These are phyloP conservation scores for Columba livia DNA, from an alignment of 2,113 vertebrate species.

Conservation along the genomic window DNA sequence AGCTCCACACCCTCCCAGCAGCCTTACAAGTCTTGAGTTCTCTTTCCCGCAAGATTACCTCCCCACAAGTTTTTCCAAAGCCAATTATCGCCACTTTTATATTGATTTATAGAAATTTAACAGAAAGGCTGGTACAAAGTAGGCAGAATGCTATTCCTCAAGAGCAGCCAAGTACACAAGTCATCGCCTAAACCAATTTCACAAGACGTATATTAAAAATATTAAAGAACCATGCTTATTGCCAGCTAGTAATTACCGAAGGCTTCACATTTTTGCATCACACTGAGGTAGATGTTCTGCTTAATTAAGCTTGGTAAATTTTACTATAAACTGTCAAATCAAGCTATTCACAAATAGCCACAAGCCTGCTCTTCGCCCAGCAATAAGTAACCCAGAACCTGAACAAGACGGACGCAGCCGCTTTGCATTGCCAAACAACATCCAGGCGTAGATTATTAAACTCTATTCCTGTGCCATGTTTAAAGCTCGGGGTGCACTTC, in stretches of 20 bases:
- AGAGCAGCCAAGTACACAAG: neutral
- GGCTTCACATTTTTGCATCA: neutral
- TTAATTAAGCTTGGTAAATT: neutral
- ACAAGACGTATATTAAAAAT: neutral
- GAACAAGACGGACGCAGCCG: fast-evolving
- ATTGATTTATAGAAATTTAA: neutral
- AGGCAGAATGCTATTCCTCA: neutral
- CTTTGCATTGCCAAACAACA: neutral
- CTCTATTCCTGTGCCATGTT: neutral
- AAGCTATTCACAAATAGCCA: neutral
- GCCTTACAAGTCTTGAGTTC: neutral
- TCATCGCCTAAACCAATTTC: too few relatives aligned
- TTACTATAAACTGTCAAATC: neutral
- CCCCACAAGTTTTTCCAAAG: neutral
- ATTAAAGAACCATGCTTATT: fast-evolving
- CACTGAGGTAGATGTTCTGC: neutral
- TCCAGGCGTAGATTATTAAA: neutral
- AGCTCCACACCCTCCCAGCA: neutral
- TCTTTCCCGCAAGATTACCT: neutral
- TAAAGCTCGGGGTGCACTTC: neutral
- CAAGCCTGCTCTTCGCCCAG: neutral
- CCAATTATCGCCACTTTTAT: fast-evolving
- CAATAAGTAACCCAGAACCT: neutral
- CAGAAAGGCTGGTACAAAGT: fast-evolving
- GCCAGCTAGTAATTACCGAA: neutral